Conservation (phyloP, 2,888 invertebrate genomes). For the Imbricaverruca yamaguchii region DNA sequence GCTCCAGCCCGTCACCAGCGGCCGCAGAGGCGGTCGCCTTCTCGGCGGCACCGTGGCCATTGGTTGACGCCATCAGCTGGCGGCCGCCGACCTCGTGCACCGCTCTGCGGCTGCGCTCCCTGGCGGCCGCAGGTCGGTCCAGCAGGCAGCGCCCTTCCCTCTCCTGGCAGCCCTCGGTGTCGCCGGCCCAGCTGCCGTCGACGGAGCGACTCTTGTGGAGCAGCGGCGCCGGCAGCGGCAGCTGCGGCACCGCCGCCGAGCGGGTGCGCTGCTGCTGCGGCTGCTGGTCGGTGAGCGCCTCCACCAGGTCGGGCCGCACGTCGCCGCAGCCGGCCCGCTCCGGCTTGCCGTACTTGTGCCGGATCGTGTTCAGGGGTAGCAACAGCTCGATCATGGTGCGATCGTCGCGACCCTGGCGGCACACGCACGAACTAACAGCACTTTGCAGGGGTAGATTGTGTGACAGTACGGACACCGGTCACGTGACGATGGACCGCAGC, state of each 20-base stretch:
- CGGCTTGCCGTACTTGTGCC: slow-evolving; percentile 23
- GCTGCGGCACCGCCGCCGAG: background rate
- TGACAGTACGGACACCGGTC: too few species aligned
- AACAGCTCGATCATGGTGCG: slow-evolving; percentile 30
- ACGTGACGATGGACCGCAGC: too few species aligned
- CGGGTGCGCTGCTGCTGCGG: background rate
- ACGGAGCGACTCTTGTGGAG: slow-evolving; percentile 7
- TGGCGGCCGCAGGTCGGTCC: background rate
- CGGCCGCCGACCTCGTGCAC: too few species aligned
- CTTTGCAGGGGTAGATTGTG: too few species aligned
- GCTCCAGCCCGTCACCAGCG: too few species aligned
- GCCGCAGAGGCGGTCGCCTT: too few species aligned
- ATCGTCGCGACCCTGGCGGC: slow-evolving; percentile 30
- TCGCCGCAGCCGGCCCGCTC: slow-evolving; percentile 14
- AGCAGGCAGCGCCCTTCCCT: too few species aligned
- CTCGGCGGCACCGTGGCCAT: too few species aligned
- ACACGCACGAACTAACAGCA: background rate
- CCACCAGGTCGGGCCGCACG: background rate
- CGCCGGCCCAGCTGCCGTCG: background rate
- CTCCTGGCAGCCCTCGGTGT: background rate
- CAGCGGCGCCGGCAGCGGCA: background rate
- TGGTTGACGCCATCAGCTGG: too few species aligned
- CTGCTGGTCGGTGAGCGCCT: background rate
- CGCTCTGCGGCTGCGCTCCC: background rate
- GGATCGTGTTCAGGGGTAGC: slow-evolving; percentile 30